phyloP scores from a whole-genome alignment of 2,888 invertebrate genomes.

The Labia minor region DNA sequence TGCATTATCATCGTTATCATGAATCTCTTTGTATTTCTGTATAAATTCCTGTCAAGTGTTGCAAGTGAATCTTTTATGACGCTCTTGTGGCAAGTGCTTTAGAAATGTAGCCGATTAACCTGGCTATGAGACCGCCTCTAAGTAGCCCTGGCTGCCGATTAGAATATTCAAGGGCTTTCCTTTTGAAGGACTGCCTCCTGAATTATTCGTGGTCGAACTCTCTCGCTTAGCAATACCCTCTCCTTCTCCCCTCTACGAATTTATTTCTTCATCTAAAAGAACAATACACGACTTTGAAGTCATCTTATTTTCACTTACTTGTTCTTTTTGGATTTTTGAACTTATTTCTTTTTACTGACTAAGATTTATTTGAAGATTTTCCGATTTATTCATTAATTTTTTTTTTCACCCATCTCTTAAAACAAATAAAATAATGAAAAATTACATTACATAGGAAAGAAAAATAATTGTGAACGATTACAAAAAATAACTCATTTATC shows the following conservation, averaged over 20 bases:
- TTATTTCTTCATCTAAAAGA: neutral
- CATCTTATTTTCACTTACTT: neutral
- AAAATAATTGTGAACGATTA: no score
- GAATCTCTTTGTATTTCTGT: no score
- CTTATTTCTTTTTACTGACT: neutral
- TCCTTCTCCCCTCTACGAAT: neutral
- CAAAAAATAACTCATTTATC: no score
- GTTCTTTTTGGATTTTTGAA: no score
- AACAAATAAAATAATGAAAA: slow-evolving; percentile 1
- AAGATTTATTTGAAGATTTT: neutral
- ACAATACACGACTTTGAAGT: neutral
- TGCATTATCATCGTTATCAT: no score
- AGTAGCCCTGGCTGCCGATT: neutral
- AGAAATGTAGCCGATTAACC: neutral
- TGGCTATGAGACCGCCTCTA: neutral
- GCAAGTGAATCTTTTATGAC: slow-evolving; percentile 2
- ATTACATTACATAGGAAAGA: neutral
- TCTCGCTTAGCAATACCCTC: neutral
- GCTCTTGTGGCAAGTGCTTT: neutral
- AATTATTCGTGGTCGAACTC: neutral
- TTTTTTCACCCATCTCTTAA: neutral
- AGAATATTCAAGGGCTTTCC: slow-evolving; percentile 13
- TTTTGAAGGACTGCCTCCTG: neutral
- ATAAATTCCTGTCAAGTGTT: neutral
- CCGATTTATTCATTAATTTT: slow-evolving; percentile 13